Base-by-base conservation (phyloP, 2,888 invertebrate genomes). In the Saturnia pavonia region DNA sequence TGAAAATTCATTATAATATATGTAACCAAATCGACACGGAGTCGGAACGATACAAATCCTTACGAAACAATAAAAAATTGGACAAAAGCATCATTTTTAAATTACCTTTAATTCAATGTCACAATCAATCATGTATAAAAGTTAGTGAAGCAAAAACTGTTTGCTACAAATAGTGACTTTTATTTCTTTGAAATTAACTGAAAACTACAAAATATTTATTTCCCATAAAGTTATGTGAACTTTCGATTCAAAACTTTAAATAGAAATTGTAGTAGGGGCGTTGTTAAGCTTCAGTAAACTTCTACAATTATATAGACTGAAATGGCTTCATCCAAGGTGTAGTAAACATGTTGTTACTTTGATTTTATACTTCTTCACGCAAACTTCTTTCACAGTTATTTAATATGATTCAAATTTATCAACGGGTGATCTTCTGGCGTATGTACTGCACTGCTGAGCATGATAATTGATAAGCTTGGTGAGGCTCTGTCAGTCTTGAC, bases 201-300 rank as follows among this genome's bases (percentile, higher is more conserved):
- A 22, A 63, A 45, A 48, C 51, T 69, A 65, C 19, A 25, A 34
- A n/a, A 3, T 40, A 40, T 69, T 69, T 34, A 22, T 63, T 69
- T 65, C 40, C n/a, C 63, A 22, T 48, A 25, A 60, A 60, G 57
- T 60, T 11, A 34, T 69, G 74, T 75, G 72, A 78, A 76, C 77
- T 75, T 82, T 80, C 74, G 74, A 80, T 77, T 75, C 70, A 69
- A 78, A 77, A 82, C 77, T 80, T 81, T 78, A 81, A 81, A 81
- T 79, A 75, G 80, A 79, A 72, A 80, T 79, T 73, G 75, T 80
- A 75, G 83, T 84, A 84, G 78, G 82, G 19, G 85, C 72, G 74
- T 78, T 82, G 79, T 84, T 83, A 80, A 82, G 82, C 83, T 81
- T 83, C 80, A 86, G 81, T 82, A 83, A 85, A 84, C 84, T 81